A percentile compares a stretch with the other conserved stretches of the same genome.
Evolutionary conservation across 2,797 vertebrate genomes (phyloP).

Genomic region (Mus spretus): DNA sequence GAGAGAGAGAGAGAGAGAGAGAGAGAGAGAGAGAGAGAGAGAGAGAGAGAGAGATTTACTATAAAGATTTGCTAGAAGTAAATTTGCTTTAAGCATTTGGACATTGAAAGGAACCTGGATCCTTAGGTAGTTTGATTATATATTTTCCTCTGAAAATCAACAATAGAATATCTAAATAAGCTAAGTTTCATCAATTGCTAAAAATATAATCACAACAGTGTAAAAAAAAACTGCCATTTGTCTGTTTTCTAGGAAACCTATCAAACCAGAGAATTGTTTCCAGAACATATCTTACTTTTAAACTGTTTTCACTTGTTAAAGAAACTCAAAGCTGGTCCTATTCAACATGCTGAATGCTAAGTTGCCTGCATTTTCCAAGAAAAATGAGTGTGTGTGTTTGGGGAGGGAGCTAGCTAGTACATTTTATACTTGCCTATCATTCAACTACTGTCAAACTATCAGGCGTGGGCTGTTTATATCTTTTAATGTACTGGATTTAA

Average conservation of each 20-base stretch:
- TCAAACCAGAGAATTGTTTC: background rate
- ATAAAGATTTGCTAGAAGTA: conserved; percentile 16
- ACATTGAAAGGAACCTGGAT: conserved; percentile 71
- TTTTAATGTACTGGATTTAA: conserved; percentile 53
- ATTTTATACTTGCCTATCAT: conserved; percentile 72
- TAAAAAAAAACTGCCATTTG: conserved; percentile 21
- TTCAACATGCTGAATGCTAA: background rate
- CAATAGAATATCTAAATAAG: conserved; percentile 56
- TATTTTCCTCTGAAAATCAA: conserved; percentile 54
- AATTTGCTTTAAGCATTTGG: conserved; percentile 46
- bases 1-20: too few species aligned
- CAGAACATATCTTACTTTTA: conserved; percentile 43
- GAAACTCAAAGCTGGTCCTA: conserved; percentile 53
- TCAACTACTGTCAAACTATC: conserved; percentile 24
- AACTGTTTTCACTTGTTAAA: conserved; percentile 35
- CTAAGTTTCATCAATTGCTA: background rate
- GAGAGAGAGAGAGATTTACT: background rate
- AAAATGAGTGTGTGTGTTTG: background rate
- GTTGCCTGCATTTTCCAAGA: conserved; percentile 39
- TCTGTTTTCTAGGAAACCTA: conserved; percentile 22
- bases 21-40: too few species aligned
- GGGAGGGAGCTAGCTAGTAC: background rate
- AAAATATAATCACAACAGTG: conserved; percentile 57
- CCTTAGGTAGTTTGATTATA: conserved; percentile 33
- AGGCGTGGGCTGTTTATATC: conserved; percentile 37